These are phyloP conservation scores for Chrysochloris asiatica DNA, from an alignment of 2,113 vertebrate genomes.

Conservation along the genomic window DNA sequence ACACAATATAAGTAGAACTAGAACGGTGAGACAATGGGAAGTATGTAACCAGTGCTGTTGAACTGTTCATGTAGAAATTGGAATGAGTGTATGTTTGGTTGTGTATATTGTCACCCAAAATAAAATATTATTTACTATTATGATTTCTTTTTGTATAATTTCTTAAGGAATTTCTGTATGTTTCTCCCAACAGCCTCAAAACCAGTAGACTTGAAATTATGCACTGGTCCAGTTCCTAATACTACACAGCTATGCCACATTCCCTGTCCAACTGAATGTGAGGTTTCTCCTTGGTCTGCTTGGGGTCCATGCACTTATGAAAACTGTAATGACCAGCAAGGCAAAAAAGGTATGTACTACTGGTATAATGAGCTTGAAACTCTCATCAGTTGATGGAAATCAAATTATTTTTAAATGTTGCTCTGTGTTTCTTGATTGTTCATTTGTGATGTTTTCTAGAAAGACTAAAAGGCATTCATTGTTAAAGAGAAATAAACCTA, in stretches of 20 bases:
- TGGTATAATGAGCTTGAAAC: neutral
- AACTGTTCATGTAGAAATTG: neutral
- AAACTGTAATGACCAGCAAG: conserved; percentile 93
- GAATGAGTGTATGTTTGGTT: neutral
- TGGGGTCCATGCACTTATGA: conserved; percentile 99
- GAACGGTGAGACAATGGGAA: neutral
- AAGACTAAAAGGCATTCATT: neutral
- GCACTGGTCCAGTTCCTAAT: conserved; percentile 88
- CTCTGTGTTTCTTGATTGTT: neutral
- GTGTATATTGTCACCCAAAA: neutral
- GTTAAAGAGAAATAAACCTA: conserved; percentile 2
- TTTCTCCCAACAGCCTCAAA: conserved; percentile 88
- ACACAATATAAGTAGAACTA: neutral
- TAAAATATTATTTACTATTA: neutral
- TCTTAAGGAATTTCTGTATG: conserved; percentile 51
- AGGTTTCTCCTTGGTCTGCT: conserved; percentile 94
- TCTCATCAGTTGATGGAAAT: neutral
- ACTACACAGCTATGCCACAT: conserved; percentile 95
- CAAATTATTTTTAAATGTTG: neutral
- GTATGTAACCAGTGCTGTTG: neutral
- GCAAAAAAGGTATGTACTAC: conserved; percentile 92
- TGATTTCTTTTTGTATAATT: neutral
- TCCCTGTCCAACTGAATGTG: conserved; percentile 94
- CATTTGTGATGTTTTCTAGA: conserved; percentile 35
- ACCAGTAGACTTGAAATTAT: conserved; percentile 91